Evolutionary conservation across 2,113 vertebrate species (phyloP).

Genomic region (Phalacrocorax aristotelis): DNA sequence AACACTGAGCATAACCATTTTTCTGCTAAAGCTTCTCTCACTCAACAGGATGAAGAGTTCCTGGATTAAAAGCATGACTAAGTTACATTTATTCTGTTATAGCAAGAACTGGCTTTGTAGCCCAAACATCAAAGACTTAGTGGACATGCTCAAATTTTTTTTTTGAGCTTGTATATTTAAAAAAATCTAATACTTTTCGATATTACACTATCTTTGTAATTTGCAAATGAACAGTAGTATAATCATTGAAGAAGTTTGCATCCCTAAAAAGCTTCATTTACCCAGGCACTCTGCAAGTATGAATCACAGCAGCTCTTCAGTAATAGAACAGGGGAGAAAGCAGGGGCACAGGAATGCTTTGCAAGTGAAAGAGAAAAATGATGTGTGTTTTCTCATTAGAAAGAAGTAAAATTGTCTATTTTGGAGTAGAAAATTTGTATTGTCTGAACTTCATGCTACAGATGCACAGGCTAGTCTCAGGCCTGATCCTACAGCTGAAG

Average conservation of each 20-base stretch:
- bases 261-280: neutral
- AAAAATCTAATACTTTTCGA: neutral
- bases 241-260: neutral
- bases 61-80: slow-evolving; percentile 32
- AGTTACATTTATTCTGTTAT: slow-evolving; percentile 15
- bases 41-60: neutral
- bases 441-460: neutral
- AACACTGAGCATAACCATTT: neutral
- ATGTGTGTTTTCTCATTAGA: neutral
- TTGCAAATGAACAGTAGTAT: neutral
- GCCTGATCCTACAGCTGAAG: neutral
- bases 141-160: neutral
- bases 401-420: neutral
- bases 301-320: neutral
- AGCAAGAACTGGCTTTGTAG: neutral
- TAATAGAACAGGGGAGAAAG: neutral
- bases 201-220: neutral
- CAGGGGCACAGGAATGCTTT: neutral
- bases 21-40: neutral
- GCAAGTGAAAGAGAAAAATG: neutral
- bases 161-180: neutral
- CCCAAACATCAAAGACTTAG: slow-evolving; percentile 45
- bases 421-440: neutral
- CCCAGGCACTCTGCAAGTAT: neutral
- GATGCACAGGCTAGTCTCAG: neutral